Percentiles rank a stretch among this genome's conserved stretches.
These are phyloP conservation scores for Cephalopholis sonnerati DNA, from an alignment of 2,113 vertebrate species.

Conservation along the genomic window DNA sequence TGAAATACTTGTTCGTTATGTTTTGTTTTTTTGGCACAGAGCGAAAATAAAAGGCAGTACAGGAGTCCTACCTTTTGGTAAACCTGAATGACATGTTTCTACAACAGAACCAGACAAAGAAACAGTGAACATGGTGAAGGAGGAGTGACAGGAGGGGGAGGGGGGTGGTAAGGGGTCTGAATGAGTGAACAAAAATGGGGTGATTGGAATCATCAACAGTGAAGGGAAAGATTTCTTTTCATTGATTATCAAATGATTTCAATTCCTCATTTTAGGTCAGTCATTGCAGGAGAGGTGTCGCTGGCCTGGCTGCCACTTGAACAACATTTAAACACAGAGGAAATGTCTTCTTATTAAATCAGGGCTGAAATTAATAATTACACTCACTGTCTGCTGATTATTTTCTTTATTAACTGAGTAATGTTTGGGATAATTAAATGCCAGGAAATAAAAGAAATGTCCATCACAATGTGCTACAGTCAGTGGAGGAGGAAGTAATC, in stretches of 20 bases:
- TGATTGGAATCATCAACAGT: conserved; percentile 66
- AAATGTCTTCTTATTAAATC: not conserved
- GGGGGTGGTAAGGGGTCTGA: conserved; percentile 30
- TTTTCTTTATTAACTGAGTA: not conserved
- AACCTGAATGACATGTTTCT: conserved; percentile 99
- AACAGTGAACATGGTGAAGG: conserved; percentile 77
- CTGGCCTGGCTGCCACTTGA: conserved; percentile 50
- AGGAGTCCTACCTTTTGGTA: conserved; percentile 99
- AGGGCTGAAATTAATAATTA: too few relatives aligned
- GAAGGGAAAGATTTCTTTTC: not conserved
- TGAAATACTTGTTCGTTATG: conserved; percentile 60
- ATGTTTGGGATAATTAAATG: not conserved
- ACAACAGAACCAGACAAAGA: conserved; percentile 97
- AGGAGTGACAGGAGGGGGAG: conserved; percentile 16
- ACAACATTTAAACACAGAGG: not conserved
- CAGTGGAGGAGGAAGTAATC: too few relatives aligned
- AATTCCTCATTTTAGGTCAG: conserved; percentile 65
- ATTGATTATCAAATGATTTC: conserved; percentile 53
- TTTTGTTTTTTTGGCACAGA: conserved; percentile 70
- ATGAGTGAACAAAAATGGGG: conserved; percentile 65
- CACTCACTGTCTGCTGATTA: not conserved
- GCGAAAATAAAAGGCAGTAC: conserved; percentile 80
- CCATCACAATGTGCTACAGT: not conserved
- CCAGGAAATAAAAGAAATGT: not conserved
- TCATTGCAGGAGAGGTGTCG: conserved; percentile 47